Base-by-base conservation (phyloP, 2,797 vertebrate species). In the Lacerta agilis region DNA sequence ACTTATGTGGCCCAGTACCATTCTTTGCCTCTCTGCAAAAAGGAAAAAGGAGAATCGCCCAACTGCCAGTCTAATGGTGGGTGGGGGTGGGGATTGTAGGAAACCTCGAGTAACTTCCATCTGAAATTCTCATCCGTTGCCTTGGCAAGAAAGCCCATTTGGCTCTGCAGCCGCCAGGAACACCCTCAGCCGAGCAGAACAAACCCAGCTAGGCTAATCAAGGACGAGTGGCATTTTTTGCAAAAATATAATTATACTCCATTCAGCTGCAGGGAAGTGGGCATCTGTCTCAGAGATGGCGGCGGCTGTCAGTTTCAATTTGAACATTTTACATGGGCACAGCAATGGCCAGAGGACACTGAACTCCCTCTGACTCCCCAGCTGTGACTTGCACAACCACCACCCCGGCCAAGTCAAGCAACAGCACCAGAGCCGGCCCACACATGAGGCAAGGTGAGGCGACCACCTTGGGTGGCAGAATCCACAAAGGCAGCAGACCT, bases 121-220 rank as follows among this genome's bases (percentile, higher is more conserved):
- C 36, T 29, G 15, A 20, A 75, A 84, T 23, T 29, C 0, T 29
- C 78, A 49, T 75, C 69, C 23, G 2, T 25, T 27, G 5, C 82
- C 9, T 17, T 58, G 69, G 45, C 9, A 29, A 79, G 49, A 55
- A 41, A 0, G 66, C 43, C 9, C 41, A 17, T 0, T 20, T 49
- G 49, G 77, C 23, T 72, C 67, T 58, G 87, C 17, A 88, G 7
- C 58, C 5, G 0, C 3, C 0, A 0, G 64, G 0, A 0, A 0
- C 8, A 76, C 69, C 67, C 29, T 17, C 77, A 3, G 3, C 0
- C 0, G 41, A 64, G 27, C 45, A 5, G 72, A 83, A 79, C 0
- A 25, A 73, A 55, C 86, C 49, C 0, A 0, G 49, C 88, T 41
- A 7, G 76, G 2, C 6, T 55, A 3, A 1, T 0, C 0, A 55